phyloP scores from a whole-genome alignment of 2,888 invertebrate genomes.

The Cybosia mesomella region DNA sequence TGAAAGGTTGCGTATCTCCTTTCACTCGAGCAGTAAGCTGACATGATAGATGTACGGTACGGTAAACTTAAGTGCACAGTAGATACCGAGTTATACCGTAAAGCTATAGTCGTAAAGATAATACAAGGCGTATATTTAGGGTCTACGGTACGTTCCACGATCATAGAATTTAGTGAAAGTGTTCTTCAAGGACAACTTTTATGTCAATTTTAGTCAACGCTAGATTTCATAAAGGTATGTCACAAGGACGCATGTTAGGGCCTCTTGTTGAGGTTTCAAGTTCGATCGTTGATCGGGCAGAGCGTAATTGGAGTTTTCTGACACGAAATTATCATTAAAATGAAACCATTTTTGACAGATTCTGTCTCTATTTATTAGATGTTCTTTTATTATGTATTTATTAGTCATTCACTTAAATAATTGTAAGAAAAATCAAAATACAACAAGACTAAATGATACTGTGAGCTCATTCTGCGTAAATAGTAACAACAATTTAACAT shows the following conservation, averaged over 20 bases:
- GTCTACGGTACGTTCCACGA: not conserved
- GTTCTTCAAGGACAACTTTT: not conserved
- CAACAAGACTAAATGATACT: no score
- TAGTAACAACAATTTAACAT: no score
- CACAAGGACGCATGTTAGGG: not conserved
- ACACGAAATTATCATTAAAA: no score
- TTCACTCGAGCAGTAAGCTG: conserved; percentile 20
- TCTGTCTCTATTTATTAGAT: no score
- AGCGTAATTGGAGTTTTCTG: no score
- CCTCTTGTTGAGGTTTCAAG: not conserved
- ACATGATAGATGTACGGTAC: conserved; percentile 16
- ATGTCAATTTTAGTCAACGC: not conserved
- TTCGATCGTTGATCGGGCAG: not conserved
- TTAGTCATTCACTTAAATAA: no score
- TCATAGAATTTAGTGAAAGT: not conserved
- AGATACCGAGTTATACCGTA: conserved; percentile 6
- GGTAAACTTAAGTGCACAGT: conserved; percentile 7
- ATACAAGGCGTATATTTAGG: not conserved
- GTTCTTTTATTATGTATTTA: no score
- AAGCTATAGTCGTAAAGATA: conserved; percentile 10
- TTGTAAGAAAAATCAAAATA: no score
- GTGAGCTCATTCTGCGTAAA: no score
- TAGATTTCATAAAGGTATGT: not conserved
- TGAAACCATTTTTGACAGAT: no score
- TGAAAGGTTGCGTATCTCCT: conserved; percentile 20